Evolutionary conservation across 2,113 vertebrate species (phyloP), one percentile per base, ranked within the genome.

Genomic region (Hystrix brachyura): DNA sequence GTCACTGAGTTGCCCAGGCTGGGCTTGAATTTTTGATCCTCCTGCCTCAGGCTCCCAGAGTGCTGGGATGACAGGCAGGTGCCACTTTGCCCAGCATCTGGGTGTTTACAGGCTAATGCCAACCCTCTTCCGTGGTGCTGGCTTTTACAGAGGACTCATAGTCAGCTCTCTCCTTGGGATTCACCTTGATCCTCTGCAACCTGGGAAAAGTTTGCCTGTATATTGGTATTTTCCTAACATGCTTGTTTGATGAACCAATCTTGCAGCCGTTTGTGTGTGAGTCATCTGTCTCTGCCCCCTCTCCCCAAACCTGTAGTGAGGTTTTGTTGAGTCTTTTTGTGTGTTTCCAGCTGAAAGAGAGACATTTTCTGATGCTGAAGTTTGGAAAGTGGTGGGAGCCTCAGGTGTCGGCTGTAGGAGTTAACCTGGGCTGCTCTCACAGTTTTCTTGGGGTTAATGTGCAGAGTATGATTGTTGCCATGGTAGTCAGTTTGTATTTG

Each of bases 141-240:
- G 5, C 67, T 92, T 64, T 84, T 78, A 43, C 21, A 89, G 81
- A 69, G 80, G 59, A 46, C 76, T 48, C 59, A 10, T 59, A 90
- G 65, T 78, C 17, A 53, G 7, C 38, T 69, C 32, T 7, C 7
- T 84, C 29, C 32, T 6, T 60, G 55, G 90, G 86, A 79, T 86
- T 96, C 60, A 84, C n/a, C 57, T 64, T 74, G 0, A 5, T 11
- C 13, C 27, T n/a, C 2, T 81, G 11, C 83, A 53, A 79, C 43
- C 15, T 23, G 53, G 59, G 65, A 19, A 60, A 57, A 81, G 62
- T 82, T 64, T 2, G 8, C 43, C 29, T 27, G 29, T 60, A 64
- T 85, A 78, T 55, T 95, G 59, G 74, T 83, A 32, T 46, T 96
- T 94, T 80, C 32, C 46, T 93, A 67, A 87, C 34, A n/a, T 27